Evolutionary conservation across 2,113 vertebrate genomes (phyloP).

Genomic region (Siniperca chuatsi): DNA sequence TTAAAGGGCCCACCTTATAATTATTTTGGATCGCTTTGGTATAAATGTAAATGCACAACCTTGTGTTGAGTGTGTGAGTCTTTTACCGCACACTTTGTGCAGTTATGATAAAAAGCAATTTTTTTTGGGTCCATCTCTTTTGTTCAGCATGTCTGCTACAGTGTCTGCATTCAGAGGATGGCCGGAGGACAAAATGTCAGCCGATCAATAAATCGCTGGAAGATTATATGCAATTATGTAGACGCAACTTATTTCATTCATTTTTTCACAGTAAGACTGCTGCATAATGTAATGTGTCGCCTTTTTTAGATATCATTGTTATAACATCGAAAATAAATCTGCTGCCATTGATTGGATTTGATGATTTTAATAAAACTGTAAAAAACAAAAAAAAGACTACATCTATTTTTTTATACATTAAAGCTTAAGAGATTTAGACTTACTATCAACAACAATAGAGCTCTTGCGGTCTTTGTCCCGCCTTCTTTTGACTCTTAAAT

Average conservation of each 20-base stretch:
- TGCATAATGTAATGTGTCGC: not conserved
- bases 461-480: not conserved
- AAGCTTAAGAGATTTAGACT: not conserved
- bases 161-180: constrained; percentile 14
- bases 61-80: not conserved
- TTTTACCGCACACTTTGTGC: not conserved
- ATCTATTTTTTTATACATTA: too few species aligned
- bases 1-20: not conserved
- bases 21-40: not conserved
- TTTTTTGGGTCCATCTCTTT: not conserved
- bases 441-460: not conserved
- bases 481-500: constrained; percentile 13
- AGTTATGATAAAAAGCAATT: not conserved
- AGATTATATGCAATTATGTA: constrained; percentile 2
- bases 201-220: not conserved
- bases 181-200: not conserved
- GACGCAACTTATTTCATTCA: not conserved
- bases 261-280: not conserved
- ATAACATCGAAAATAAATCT: not conserved
- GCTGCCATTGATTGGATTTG: not conserved
- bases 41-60: not conserved
- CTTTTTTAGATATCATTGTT: not conserved
- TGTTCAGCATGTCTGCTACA: not conserved
- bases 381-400: not conserved
- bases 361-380: not conserved